These are phyloP conservation scores for Odontocolon sp. DNA, from an alignment of 2,888 invertebrate species.

Conservation along the genomic window DNA sequence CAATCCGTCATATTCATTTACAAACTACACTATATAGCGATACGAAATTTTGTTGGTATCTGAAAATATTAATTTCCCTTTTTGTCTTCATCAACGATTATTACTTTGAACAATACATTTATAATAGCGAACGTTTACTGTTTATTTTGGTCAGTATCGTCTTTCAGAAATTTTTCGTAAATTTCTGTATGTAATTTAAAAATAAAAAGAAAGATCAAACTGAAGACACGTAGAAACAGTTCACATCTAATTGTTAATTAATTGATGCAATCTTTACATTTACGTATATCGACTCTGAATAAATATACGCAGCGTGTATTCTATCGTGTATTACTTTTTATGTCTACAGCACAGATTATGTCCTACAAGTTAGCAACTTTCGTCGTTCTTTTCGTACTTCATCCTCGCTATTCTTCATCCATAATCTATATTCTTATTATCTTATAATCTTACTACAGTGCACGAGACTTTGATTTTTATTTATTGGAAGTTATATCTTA, in stretches of 20 bases:
- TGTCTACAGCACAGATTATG: constrained; percentile 7
- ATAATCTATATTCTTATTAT: background rate
- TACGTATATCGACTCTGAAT: constrained; percentile 41
- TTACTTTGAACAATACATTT: constrained; percentile 42
- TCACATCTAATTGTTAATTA: background rate
- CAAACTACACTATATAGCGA: constrained; percentile 43
- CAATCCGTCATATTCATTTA: constrained; percentile 36
- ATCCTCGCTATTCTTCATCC: background rate
- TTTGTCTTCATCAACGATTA: constrained; percentile 31
- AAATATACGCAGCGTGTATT: constrained; percentile 30
- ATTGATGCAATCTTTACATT: constrained; percentile 26
- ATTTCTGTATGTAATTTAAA: background rate
- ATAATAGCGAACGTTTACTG: constrained; percentile 31
- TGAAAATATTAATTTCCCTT: constrained; percentile 55
- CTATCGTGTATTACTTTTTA: constrained; percentile 4
- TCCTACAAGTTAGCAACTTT: constrained; percentile 41
- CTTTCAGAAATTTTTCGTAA: background rate
- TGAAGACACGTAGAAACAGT: background rate
- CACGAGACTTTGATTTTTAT: constrained; percentile 21
- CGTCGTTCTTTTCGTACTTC: constrained; percentile 38
- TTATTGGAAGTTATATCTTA: constrained; percentile 22
- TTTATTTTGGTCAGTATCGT: constrained; percentile 18
- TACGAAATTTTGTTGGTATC: constrained; percentile 53
- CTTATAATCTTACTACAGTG: constrained; percentile 1
- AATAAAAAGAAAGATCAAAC: background rate